phyloP scores from a whole-genome alignment of 2,888 invertebrate genomes.

The Eupithecia pulchellata region DNA sequence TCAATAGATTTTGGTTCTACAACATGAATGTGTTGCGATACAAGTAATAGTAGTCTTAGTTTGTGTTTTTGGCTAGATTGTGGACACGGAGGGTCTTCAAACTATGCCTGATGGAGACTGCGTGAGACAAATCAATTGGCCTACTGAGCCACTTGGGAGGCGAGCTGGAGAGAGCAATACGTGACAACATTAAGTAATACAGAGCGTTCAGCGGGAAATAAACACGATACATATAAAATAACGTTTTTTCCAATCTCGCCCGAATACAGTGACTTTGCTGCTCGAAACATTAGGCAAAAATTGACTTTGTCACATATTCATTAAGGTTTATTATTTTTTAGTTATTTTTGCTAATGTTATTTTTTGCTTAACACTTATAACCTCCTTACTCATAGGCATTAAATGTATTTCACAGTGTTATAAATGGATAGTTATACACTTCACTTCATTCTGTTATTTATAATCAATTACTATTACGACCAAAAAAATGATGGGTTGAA shows the following conservation, averaged over 20 bases:
- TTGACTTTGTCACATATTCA: too few relatives aligned
- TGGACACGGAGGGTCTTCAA: neutral
- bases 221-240: neutral
- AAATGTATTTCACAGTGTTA: too few relatives aligned
- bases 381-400: too few relatives aligned
- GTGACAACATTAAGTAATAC: slow-evolving; percentile 19
- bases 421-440: too few relatives aligned
- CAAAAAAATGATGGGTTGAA: too few relatives aligned
- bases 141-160: slow-evolving; percentile 24
- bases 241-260: neutral
- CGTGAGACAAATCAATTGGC: slow-evolving; percentile 39
- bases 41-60: neutral
- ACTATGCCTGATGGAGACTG: slow-evolving; percentile 14
- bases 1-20: too few relatives aligned
- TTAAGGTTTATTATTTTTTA: too few relatives aligned
- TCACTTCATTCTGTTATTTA: too few relatives aligned
- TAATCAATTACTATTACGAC: too few relatives aligned
- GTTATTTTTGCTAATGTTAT: too few relatives aligned
- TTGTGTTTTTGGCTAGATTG: neutral
- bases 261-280: neutral
- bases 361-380: too few relatives aligned
- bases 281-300: neutral
- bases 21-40: neutral
- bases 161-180: slow-evolving; percentile 17
- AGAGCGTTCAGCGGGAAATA: neutral